A percentile compares a stretch with the other conserved stretches of the same genome.
These are phyloP conservation scores for Macrobrachium rosenbergii DNA, from an alignment of 1,140 invertebrate genomes.

Conservation along the genomic window DNA sequence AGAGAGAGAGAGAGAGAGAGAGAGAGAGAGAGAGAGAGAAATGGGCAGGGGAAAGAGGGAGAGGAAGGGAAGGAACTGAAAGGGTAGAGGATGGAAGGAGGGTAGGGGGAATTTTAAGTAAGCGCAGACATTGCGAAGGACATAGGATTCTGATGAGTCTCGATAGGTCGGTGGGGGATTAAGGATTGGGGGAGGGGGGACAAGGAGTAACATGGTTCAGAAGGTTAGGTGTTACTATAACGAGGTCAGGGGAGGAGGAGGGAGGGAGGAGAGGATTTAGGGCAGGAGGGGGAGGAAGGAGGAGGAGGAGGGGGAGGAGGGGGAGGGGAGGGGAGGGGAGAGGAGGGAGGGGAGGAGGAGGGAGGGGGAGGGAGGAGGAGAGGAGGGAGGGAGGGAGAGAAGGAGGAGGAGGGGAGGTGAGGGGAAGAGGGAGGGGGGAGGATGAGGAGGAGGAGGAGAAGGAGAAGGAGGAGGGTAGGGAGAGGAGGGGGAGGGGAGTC, in stretches of 20 bases:
- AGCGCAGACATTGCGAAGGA: neutral
- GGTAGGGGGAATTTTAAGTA: neutral
- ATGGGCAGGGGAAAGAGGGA: neutral
- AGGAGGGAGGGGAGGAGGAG: neutral
- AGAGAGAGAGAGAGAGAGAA: neutral
- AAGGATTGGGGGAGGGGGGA: neutral
- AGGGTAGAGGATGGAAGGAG: neutral
- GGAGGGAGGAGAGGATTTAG: neutral
- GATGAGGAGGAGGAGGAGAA: too few species aligned
- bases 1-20: slow-evolving; percentile 2
- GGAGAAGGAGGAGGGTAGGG: too few species aligned
- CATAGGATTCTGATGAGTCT: neutral
- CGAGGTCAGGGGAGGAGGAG: too few species aligned
- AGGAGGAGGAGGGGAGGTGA: too few species aligned
- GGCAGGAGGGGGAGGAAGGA: neutral
- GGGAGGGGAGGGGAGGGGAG: too few species aligned
- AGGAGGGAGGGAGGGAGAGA: neutral
- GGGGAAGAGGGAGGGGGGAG: too few species aligned
- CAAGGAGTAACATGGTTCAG: too few species aligned
- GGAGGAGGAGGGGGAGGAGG: neutral
- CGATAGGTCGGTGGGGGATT: neutral
- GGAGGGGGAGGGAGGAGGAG: neutral
- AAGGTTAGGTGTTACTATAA: too few species aligned
- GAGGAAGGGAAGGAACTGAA: slow-evolving; percentile 3
- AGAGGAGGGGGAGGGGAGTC: too few species aligned